phyloP scores from a whole-genome alignment of 1,140 invertebrate species.

The Tribolium madens region DNA sequence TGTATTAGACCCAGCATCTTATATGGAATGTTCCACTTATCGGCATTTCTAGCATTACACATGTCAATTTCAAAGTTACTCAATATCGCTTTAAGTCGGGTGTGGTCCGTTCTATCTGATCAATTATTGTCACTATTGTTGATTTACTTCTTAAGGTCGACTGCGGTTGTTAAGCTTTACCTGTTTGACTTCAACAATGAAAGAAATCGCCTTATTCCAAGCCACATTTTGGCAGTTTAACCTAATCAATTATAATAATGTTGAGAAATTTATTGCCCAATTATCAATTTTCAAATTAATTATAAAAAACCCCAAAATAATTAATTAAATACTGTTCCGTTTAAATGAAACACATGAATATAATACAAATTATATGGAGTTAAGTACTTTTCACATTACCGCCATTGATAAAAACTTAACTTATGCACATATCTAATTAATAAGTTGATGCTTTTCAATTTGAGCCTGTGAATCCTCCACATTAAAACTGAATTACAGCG shows the following conservation, averaged over 20 bases:
- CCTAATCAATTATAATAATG: slow-evolving; percentile 13
- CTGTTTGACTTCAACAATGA: slow-evolving; percentile 1
- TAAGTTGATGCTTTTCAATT: background rate
- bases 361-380: slow-evolving; percentile 8
- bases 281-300: slow-evolving; percentile 12
- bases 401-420: slow-evolving; percentile 10
- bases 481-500: background rate
- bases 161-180: slow-evolving; percentile 4
- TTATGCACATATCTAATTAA: slow-evolving; percentile 13
- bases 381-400: background rate
- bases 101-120: slow-evolving; percentile 32
- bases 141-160: slow-evolving; percentile 30
- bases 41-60: slow-evolving; percentile 35
- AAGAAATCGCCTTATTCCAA: background rate
- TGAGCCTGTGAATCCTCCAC: slow-evolving; percentile 14
- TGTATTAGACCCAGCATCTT: slow-evolving; percentile 19
- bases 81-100: slow-evolving; percentile 23
- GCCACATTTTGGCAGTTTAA: background rate
- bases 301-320: background rate
- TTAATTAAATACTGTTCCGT: background rate
- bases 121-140: slow-evolving; percentile 39
- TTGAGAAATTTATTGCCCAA: background rate
- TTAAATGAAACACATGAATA: background rate
- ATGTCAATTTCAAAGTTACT: slow-evolving; percentile 36
- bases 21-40: slow-evolving; percentile 36